Conservation (phyloP, 2,113 vertebrate species). For the Triplophysa rosa region DNA sequence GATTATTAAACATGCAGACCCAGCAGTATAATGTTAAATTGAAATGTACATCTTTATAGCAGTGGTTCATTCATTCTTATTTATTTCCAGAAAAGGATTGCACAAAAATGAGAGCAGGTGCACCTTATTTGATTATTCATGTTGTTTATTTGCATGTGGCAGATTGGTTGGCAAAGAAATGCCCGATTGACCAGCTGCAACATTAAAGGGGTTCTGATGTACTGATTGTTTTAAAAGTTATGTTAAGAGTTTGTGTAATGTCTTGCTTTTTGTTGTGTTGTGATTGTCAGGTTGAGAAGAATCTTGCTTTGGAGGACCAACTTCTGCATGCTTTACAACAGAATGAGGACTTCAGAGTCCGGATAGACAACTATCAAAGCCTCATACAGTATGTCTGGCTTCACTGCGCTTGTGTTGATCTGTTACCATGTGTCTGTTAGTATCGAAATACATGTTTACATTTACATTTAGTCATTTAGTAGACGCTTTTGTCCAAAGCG, state of each 20-base stretch:
- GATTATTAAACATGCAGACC: too few relatives aligned
- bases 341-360: constrained; percentile 85
- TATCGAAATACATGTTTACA: too few relatives aligned
- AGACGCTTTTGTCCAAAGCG: too few relatives aligned
- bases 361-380: constrained; percentile 76
- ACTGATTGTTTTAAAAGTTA: background rate
- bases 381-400: constrained; percentile 75
- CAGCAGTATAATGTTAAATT: too few relatives aligned
- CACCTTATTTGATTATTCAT: constrained; percentile 12
- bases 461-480: too few relatives aligned
- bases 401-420: too few relatives aligned
- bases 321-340: constrained; percentile 81
- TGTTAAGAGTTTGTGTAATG: background rate
- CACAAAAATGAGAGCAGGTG: background rate
- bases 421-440: too few relatives aligned
- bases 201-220: background rate
- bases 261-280: background rate
- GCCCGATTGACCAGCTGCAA: background rate
- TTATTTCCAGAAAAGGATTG: background rate
- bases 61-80: too few relatives aligned
- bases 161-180: constrained; percentile 22
- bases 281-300: constrained; percentile 79
- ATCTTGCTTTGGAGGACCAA: constrained; percentile 82
- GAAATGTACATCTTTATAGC: too few relatives aligned
- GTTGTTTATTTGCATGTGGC: constrained; percentile 10